Base-by-base conservation (phyloP, 2,888 invertebrate species). In the Mesorhabditis sp. region DNA sequence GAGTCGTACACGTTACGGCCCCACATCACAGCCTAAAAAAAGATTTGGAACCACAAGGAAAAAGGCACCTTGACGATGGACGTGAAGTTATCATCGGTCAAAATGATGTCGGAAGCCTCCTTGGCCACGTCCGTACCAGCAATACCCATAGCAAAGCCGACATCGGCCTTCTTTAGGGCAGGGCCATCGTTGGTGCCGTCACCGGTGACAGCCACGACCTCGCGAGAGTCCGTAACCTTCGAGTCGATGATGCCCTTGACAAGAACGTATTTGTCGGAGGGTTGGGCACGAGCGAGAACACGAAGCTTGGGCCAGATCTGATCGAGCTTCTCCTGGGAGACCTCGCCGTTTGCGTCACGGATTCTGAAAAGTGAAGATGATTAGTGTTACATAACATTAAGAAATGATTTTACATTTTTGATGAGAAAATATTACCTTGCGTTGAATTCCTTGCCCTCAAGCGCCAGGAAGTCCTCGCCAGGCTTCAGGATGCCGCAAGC, bases 361-460 rank as follows among this genome's bases (percentile, higher is more conserved):
- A 84, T 82, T 65, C 74, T 69, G n/a, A 42, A 67, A 13, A 65
- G 45, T 7, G 13, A n/a, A n/a, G 28, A 4, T 10, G 5, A 28
- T 6, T 66, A 15, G 10, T 28, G 7, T 67, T 44, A n/a, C 7
- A 50, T 13, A n/a, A 50, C 1, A 2, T 50, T 50, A 50, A 50
- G 10, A 50, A 50, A 28, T 28, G 28, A 28, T 28, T 28, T 28
- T 28, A 28, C 28, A 7, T n/a, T 10, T 10, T 28, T 28, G 28
- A 28, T 28, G 28, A 28, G 28, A 28, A 28, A 28, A 28, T 28
- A 45, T 42, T 63, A 69, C 65, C 93, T 93, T 82, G 90, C 90
- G 88, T 98, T 98, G 88, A 98, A 98, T 87, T 98, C 96, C 87
- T 95, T 95, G 80, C 97, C 97, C 87, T 98, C 97, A 64, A 97